Conservation (phyloP, 2,113 vertebrate genomes). For the Progne subis region DNA sequence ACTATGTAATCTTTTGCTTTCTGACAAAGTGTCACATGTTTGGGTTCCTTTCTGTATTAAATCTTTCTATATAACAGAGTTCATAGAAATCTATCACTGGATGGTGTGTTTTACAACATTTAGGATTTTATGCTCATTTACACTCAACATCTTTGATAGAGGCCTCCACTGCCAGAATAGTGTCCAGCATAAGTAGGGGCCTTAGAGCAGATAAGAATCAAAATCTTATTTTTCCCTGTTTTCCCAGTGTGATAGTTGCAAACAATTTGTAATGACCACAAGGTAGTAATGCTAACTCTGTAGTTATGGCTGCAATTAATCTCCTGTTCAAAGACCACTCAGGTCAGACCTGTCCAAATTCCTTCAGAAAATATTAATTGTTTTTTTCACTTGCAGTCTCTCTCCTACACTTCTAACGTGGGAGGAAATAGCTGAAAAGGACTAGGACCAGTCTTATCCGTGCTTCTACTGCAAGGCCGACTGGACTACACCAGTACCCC, state of each 20-base stretch:
- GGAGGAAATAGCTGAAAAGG: background rate
- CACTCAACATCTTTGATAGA: background rate
- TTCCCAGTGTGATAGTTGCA: background rate
- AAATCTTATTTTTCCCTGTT: background rate
- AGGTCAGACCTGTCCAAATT: background rate
- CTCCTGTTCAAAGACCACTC: background rate
- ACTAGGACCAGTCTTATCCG: background rate
- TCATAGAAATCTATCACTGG: constrained; percentile 35
- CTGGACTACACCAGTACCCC: background rate
- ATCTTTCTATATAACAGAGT: constrained; percentile 33
- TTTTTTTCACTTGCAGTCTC: background rate
- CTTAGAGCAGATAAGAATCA: background rate
- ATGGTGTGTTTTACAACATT: constrained; percentile 23
- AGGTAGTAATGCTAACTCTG: background rate
- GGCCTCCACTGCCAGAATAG: background rate
- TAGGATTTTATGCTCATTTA: background rate
- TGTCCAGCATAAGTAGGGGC: background rate
- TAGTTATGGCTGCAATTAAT: background rate
- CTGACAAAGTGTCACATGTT: constrained; percentile 15
- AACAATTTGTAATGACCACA: background rate
- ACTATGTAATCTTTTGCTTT: constrained; percentile 53
- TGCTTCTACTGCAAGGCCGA: background rate
- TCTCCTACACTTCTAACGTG: background rate
- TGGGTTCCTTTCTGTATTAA: constrained; percentile 61
- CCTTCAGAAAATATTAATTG: background rate